Base-by-base conservation (phyloP, 2,113 vertebrate genomes). In the Sigmodon hispidus region DNA sequence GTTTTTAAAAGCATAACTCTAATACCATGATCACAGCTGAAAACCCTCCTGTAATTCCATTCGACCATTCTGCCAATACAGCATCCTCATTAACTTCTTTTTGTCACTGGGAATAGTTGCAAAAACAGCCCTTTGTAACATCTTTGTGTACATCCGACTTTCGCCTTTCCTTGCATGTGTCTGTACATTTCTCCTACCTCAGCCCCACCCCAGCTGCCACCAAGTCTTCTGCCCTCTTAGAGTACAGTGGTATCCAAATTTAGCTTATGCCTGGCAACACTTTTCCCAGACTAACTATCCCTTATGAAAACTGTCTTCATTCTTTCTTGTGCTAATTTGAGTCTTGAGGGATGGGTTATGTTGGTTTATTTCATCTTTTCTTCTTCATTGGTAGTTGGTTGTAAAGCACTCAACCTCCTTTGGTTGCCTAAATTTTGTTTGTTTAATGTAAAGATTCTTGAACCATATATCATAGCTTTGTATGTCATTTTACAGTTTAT, bases 11-110 rank as follows among this genome's bases (percentile, higher is more conserved):
- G 63, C 21, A 15, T 43, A 80, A 50, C 34, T 55, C 29, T 55
- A 70, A 52, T 67, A 31, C 36, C 65, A 36, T 81, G 24, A 88
- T 80, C 57, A 87, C 34, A 88, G 29, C 15, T 52, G 6, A 75
- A 87, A 94, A 79, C 21, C 8, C 65, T 80, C 34, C 43, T n/a
- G n/a, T 73, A 72, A 81, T 94, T 95, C 7, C 26, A 83, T 95
- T 40, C 57, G 83, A 55, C 93, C 52, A 87, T 36, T 94, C 86
- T 88, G 26, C 17, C 26, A n/a, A 13, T 65, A 80, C 6, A 48
- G 72, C 67, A 70, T 80, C 85, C 21, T 34, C 22, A 11, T 81
- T 48, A 87, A 57, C 52, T 70, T 45, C 31, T 87, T 65, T 65
- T 15, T 55, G 45, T 88, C 48, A 55, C 6, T 72, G 87, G 4